These are phyloP conservation scores for Drosophila ironensis DNA, from an alignment of 1,140 invertebrate genomes.

Conservation along the genomic window DNA sequence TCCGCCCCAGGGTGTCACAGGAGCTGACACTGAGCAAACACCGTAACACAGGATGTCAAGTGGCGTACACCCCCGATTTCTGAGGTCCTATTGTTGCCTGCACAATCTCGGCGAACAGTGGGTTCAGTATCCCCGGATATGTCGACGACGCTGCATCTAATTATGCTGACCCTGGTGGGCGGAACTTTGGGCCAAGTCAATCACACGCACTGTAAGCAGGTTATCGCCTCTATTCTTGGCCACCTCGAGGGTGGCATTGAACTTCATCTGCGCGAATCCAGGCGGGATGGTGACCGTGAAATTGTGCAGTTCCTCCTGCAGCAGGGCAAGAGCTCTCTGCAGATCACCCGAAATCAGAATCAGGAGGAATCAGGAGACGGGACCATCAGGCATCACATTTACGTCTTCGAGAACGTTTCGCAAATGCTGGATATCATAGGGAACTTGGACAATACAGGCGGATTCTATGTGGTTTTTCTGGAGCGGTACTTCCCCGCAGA, in stretches of 20 bases:
- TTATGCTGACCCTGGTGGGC: conserved; percentile 51
- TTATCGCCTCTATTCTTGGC: conserved; percentile 25
- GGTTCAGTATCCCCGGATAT: conserved; percentile 55
- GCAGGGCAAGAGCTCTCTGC: background rate
- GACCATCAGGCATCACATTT: conserved; percentile 14
- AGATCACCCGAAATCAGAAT: background rate
- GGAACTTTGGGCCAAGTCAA: conserved; percentile 12
- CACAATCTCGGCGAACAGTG: conserved; percentile 32
- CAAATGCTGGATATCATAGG: background rate
- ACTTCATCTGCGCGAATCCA: conserved; percentile 20
- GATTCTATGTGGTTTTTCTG: conserved; percentile 43
- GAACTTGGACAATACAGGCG: conserved; percentile 4
- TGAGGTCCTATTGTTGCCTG: conserved; percentile 12
- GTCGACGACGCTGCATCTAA: conserved; percentile 42
- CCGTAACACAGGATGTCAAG: conserved; percentile 39
- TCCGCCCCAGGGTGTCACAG: conserved; percentile 39
- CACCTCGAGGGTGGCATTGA: conserved; percentile 33
- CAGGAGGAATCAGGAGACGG: background rate
- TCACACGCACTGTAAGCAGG: background rate
- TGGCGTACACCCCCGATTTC: background rate
- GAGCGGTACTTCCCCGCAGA: background rate
- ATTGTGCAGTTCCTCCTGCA: conserved; percentile 34
- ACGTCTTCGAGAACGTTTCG: conserved; percentile 1
- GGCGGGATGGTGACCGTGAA: conserved; percentile 7
- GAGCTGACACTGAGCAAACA: conserved; percentile 60